phyloP scores from a whole-genome alignment of 2,888 invertebrate genomes.

The Chalcis sispes region DNA sequence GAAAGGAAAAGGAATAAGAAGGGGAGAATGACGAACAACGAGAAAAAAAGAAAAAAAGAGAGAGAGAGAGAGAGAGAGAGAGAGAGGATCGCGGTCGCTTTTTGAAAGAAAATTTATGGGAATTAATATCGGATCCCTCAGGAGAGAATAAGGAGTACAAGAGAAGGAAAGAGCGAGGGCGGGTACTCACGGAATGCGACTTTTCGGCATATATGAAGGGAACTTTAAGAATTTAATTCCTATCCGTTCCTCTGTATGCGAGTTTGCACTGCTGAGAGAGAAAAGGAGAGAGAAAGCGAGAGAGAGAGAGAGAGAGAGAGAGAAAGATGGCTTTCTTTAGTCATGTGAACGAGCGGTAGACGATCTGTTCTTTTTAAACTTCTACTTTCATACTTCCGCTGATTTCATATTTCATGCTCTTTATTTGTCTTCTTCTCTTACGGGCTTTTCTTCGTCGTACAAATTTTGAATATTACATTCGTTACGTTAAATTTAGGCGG shows the following conservation, averaged over 20 bases:
- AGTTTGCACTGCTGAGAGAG: slow-evolving; percentile 32
- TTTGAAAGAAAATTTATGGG: slow-evolving; percentile 76
- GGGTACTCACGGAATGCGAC: slow-evolving; percentile 74
- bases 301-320: too few relatives aligned
- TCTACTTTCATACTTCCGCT: background rate
- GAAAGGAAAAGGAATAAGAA: slow-evolving; percentile 19
- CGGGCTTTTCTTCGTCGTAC: too few relatives aligned
- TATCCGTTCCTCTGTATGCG: slow-evolving; percentile 53
- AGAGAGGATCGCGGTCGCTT: slow-evolving; percentile 65
- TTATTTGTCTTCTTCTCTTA: background rate
- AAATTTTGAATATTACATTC: too few relatives aligned
- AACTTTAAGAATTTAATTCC: slow-evolving; percentile 76
- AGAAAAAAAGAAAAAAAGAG: slow-evolving; percentile 9
- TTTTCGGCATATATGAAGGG: slow-evolving; percentile 73
- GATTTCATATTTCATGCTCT: background rate
- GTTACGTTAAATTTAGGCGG: too few relatives aligned
- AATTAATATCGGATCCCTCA: slow-evolving; percentile 75
- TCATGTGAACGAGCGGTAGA: slow-evolving; percentile 10
- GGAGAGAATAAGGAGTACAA: slow-evolving; percentile 63
- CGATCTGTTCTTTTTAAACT: background rate
- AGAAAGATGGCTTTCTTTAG: slow-evolving; percentile 38
- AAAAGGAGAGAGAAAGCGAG: too few relatives aligned
- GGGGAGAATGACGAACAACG: slow-evolving; percentile 20
- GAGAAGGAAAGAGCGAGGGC: too few relatives aligned
- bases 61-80: slow-evolving; percentile 33